Percentiles rank a stretch among this genome's conserved stretches.
Conservation (phyloP, 1,140 invertebrate species). For the Galleria mellonella region DNA sequence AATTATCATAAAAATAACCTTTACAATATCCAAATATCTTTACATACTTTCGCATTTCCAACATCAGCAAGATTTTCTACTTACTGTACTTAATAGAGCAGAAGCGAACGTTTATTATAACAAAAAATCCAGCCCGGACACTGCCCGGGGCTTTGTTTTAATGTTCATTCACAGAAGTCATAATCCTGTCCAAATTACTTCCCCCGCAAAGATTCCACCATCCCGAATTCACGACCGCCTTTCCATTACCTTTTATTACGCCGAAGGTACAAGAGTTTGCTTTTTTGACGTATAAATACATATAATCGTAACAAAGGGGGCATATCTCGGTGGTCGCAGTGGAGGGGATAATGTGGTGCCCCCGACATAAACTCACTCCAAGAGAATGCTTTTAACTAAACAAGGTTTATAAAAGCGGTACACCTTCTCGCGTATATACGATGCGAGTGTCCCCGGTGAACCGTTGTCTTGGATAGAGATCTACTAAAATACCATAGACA, state of each 20-base stretch:
- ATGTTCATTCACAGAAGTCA: conserved; percentile 25
- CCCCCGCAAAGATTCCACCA: conserved; percentile 29
- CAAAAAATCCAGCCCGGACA: conserved; percentile 7
- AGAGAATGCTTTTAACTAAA: too few relatives aligned
- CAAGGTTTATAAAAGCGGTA: too few relatives aligned
- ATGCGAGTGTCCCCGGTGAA: too few relatives aligned
- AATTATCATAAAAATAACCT: too few relatives aligned
- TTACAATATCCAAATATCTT: too few relatives aligned
- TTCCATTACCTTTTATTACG: conserved; percentile 51
- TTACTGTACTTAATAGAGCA: too few relatives aligned
- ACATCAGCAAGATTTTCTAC: too few relatives aligned
- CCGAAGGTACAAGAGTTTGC: conserved; percentile 40
- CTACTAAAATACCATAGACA: too few relatives aligned
- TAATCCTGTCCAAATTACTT: conserved; percentile 39
- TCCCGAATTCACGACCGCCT: too few relatives aligned
- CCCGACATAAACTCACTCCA: background rate
- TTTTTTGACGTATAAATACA: conserved; percentile 42
- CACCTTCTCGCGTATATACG: too few relatives aligned
- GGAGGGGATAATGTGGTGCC: background rate
- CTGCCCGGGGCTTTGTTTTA: conserved; percentile 24
- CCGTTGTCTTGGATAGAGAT: too few relatives aligned
- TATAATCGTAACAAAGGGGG: conserved; percentile 26
- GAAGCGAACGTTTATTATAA: conserved; percentile 6
- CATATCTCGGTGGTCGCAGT: background rate
- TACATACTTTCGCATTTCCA: too few relatives aligned